Base-by-base conservation (phyloP, 2,797 vertebrate genomes). In the Neostethus bicornis region DNA sequence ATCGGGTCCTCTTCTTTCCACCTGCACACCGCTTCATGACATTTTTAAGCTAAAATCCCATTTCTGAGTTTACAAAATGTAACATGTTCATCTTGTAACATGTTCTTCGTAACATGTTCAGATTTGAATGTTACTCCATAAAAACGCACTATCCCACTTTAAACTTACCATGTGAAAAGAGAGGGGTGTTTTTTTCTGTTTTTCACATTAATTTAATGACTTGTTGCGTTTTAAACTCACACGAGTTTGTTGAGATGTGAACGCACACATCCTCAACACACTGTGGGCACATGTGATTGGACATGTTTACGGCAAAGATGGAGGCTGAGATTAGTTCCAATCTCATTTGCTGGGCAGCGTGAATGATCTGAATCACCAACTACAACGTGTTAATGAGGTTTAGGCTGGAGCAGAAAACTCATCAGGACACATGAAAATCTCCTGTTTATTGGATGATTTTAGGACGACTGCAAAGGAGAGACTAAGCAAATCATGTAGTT, bases 341-440 rank as follows among this genome's bases (percentile, higher is more conserved):
- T 73, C 73, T 75, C 48, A 80, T 84, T 78, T 75, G 42, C 45
- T 32, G 78, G 81, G 71, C 70, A 75, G 81, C 21, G 77, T 64
- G 63, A 87, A 79, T 50, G 46, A 32, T 62, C 49, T 81, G 56
- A 51, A 69, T 61, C 59, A 70, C 13, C 20, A 57, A 51, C 38
- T 56, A 54, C 61, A 64, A 80, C 52, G 69, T 82, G 70, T 25
- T 73, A 81, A 80, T 78, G 61, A 83, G 65, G 59, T 32, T 46
- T 34, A n/a, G 47, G 41, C 67, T 66, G 54, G 67, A 58, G 39
- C 41, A 52, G 51, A 52, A 46, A 59, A 39, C 23, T 32, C 19
- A 50, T 42, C 23, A 17, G 50, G 39, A 74, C 46, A 41, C 34
- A 26, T 26, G 45, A 19, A 19, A 37, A 1, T 19, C 20, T 61